A percentile compares a stretch with the other conserved stretches of the same genome.
These are phyloP conservation scores for Hofmannophila pseudospretella DNA, from an alignment of 2,888 invertebrate species.

Conservation along the genomic window DNA sequence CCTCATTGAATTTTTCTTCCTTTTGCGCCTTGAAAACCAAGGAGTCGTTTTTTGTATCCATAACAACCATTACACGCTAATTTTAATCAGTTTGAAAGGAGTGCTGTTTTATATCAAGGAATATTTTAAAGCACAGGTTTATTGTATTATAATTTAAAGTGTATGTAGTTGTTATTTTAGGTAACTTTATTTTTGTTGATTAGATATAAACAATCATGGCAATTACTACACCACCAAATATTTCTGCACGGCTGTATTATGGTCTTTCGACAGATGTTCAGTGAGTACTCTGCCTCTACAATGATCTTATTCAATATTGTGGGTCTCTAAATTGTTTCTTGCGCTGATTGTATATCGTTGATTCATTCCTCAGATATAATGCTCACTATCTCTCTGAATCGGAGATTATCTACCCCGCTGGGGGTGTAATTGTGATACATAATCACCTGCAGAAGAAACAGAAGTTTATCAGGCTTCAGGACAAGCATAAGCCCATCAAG, in stretches of 20 bases:
- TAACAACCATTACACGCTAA: constrained; percentile 6
- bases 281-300: constrained; percentile 49
- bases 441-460: constrained; percentile 85
- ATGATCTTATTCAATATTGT: too few species aligned
- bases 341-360: too few species aligned
- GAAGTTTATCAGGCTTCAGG: constrained; percentile 82
- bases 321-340: too few species aligned
- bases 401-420: constrained; percentile 89
- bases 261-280: constrained; percentile 80
- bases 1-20: too few species aligned
- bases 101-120: neutral
- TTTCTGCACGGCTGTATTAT: constrained; percentile 79
- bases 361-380: constrained; percentile 74
- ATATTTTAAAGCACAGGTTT: constrained; percentile 10
- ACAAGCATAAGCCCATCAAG: constrained; percentile 81
- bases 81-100: neutral
- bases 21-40: too few species aligned
- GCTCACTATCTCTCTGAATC: constrained; percentile 84
- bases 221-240: constrained; percentile 55
- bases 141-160: constrained; percentile 17
- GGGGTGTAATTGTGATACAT: constrained; percentile 85
- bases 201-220: constrained; percentile 37
- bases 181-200: constrained; percentile 19
- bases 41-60: constrained; percentile 13
- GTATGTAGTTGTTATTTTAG: constrained; percentile 24